Percentiles rank a stretch among this genome's conserved stretches.
Evolutionary conservation across 2,797 vertebrate species (phyloP).

Genomic region (Phataginus tetradactyla): DNA sequence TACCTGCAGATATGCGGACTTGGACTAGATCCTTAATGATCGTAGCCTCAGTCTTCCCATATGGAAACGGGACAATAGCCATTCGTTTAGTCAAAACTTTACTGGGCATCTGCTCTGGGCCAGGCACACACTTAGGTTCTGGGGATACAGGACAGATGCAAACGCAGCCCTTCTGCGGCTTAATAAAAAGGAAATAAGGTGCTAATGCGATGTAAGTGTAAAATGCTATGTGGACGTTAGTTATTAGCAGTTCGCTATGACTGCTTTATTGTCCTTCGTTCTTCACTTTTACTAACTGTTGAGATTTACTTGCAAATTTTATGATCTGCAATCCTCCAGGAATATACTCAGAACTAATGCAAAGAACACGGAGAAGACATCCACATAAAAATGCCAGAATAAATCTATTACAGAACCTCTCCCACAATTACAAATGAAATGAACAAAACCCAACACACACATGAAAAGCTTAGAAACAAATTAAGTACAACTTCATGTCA

Average conservation of each 20-base stretch:
- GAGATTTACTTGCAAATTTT: neutral
- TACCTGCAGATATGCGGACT: neutral
- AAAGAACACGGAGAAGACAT: neutral
- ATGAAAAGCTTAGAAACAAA: too few relatives aligned
- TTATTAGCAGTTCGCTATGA: rapidly evolving
- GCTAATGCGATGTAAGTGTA: rapidly evolving
- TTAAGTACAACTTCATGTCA: neutral
- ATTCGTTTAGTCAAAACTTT: neutral
- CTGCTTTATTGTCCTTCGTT: neutral
- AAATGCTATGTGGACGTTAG: neutral
- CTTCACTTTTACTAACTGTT: neutral
- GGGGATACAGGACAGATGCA: neutral
- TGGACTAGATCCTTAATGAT: neutral
- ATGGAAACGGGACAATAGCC: neutral
- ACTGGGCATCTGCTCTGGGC: neutral
- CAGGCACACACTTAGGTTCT: neutral
- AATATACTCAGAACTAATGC: neutral
- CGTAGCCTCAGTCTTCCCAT: neutral
- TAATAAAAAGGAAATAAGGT: neutral
- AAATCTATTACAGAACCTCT: neutral
- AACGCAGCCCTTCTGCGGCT: neutral
- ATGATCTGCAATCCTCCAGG: neutral
- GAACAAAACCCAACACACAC: neutral
- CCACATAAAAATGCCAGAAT: rapidly evolving
- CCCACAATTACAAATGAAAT: too few relatives aligned